Conservation (phyloP, 2,797 vertebrate species). For the Capromys pilorides region DNA sequence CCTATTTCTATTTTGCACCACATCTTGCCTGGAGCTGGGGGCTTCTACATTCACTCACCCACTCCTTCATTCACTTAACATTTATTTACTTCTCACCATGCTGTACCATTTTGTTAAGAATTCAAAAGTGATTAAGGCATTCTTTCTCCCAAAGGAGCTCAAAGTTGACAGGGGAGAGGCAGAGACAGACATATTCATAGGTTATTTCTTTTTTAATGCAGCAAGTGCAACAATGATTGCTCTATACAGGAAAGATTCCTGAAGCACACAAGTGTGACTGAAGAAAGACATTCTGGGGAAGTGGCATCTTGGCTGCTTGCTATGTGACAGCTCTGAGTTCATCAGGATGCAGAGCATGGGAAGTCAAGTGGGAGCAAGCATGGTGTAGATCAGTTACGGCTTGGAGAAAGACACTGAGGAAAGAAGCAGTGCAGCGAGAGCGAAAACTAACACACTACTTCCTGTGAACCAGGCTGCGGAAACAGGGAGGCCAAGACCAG, state of each 20-base stretch:
- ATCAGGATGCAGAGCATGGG: neutral
- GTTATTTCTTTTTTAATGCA: neutral
- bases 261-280: neutral
- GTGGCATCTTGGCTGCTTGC: neutral
- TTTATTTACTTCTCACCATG: neutral
- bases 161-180: neutral
- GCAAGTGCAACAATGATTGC: neutral
- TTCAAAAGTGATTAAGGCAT: slow-evolving; percentile 13
- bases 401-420: neutral
- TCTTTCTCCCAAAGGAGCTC: slow-evolving; percentile 24
- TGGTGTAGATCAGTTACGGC: neutral
- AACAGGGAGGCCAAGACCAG: neutral
- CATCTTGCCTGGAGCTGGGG: neutral
- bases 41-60: neutral
- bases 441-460: neutral
- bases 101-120: neutral
- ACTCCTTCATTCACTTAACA: neutral
- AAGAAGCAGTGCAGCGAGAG: neutral
- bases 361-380: neutral
- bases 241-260: neutral
- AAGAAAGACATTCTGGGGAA: neutral
- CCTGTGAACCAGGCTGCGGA: neutral
- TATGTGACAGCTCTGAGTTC: neutral
- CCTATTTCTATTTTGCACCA: neutral
- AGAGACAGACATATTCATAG: neutral